A percentile compares a stretch with the other conserved stretches of the same genome.
Evolutionary conservation across 2,888 invertebrate species (phyloP).

Genomic region (Pachycephus smyrnensis): DNA sequence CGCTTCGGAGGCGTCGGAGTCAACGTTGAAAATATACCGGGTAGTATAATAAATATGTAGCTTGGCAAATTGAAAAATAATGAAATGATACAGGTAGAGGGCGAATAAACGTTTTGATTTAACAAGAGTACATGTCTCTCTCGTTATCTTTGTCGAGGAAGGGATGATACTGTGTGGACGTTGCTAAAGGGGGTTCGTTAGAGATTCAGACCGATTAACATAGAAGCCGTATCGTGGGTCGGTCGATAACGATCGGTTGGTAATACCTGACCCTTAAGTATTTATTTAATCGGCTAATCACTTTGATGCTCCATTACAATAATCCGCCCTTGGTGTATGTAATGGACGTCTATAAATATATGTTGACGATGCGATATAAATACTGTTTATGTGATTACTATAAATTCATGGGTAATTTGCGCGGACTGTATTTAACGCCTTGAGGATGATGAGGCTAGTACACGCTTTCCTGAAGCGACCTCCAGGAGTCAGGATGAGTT

Average conservation of each 20-base stretch:
- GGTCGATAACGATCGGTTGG: conserved; percentile 20
- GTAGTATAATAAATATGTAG: neutral
- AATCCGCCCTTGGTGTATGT: conserved; percentile 9
- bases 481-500: neutral
- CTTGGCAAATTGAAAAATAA: neutral
- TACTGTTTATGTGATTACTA: conserved; percentile 27
- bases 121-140: neutral
- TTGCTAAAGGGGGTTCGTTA: neutral
- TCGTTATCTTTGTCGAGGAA: neutral
- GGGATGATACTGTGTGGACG: neutral
- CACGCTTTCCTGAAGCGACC: neutral
- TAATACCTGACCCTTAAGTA: neutral
- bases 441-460: conserved; percentile 17
- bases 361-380: conserved; percentile 12
- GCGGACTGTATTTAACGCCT: conserved; percentile 33
- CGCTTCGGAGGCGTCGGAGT: neutral
- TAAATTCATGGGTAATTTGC: conserved; percentile 38
- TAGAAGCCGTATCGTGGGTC: conserved; percentile 13
- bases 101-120: neutral
- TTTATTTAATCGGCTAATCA: conserved; percentile 24
- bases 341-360: conserved; percentile 5
- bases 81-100: too few species aligned
- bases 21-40: neutral
- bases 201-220: neutral
- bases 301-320: conserved; percentile 14